Evolutionary conservation across 2,113 vertebrate species (phyloP).

Genomic region (Oceanites oceanicus): DNA sequence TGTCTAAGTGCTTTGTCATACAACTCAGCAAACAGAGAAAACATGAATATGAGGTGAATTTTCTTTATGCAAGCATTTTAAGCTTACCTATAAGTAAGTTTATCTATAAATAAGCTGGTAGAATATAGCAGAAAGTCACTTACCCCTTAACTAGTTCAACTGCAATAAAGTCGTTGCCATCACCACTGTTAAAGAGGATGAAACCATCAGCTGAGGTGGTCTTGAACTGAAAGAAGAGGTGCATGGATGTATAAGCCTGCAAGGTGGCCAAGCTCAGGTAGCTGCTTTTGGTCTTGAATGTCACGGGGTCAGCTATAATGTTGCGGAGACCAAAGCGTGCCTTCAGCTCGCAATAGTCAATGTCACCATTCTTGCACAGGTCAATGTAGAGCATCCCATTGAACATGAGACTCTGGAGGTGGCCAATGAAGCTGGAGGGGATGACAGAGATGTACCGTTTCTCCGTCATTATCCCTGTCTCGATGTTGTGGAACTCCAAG

Average conservation of each 20-base stretch:
- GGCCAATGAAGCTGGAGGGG: conserved; percentile 97
- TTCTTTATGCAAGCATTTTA: not conserved
- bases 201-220: conserved; percentile 94
- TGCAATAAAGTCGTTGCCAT: conserved; percentile 91
- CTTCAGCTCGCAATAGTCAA: conserved; percentile 95
- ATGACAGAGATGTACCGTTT: conserved; percentile 91
- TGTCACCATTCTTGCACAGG: conserved; percentile 97
- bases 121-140: conserved; percentile 38
- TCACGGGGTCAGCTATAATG: conserved; percentile 95
- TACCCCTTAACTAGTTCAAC: conserved; percentile 97
- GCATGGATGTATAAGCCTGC: conserved; percentile 97
- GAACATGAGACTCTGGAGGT: conserved; percentile 96
- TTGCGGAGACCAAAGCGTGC: conserved; percentile 94
- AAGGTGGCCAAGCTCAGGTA: conserved; percentile 93
- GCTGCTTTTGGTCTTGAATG: conserved; percentile 95
- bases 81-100: not conserved
- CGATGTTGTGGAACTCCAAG: conserved; percentile 98
- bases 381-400: conserved; percentile 97
- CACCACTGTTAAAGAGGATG: conserved; percentile 91
- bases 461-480: conserved; percentile 98
- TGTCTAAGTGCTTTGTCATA: not conserved
- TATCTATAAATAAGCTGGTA: not conserved
- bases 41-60: not conserved
- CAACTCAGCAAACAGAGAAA: not conserved
- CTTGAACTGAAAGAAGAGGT: conserved; percentile 99